These are phyloP conservation scores for Machimus atricapillus DNA, from an alignment of 2,888 invertebrate species.

Conservation along the genomic window DNA sequence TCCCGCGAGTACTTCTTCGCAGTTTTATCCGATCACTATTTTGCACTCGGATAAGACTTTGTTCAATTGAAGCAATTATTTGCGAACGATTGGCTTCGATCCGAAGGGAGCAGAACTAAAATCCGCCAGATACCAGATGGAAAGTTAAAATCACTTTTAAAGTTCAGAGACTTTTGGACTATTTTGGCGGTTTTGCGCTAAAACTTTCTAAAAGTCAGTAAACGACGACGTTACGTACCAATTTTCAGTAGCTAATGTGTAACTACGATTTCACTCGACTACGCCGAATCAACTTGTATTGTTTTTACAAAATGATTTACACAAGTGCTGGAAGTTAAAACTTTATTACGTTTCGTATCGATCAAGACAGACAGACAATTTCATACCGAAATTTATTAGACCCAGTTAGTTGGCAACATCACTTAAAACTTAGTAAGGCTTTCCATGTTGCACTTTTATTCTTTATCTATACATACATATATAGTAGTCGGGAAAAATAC, in stretches of 20 bases:
- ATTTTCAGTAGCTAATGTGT: background rate
- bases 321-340: background rate
- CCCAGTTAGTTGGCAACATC: too few species aligned
- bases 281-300: background rate
- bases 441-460: too few species aligned
- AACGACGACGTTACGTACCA: background rate
- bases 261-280: background rate
- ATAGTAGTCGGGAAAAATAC: too few species aligned
- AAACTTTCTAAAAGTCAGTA: background rate
- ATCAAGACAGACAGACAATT: background rate
- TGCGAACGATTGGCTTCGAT: background rate
- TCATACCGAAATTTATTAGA: background rate
- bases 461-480: too few species aligned
- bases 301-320: background rate
- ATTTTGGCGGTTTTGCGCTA: background rate
- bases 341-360: background rate
- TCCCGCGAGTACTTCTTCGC: background rate
- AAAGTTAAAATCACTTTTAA: background rate
- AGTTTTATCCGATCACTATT: background rate
- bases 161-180: background rate
- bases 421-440: too few species aligned
- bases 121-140: background rate
- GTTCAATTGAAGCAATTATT: background rate
- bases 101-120: background rate
- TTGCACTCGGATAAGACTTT: background rate